A percentile compares a stretch with the other conserved stretches of the same genome.
Evolutionary conservation across 1,140 invertebrate genomes (phyloP).

Genomic region (Rhopalosiphum padi): DNA sequence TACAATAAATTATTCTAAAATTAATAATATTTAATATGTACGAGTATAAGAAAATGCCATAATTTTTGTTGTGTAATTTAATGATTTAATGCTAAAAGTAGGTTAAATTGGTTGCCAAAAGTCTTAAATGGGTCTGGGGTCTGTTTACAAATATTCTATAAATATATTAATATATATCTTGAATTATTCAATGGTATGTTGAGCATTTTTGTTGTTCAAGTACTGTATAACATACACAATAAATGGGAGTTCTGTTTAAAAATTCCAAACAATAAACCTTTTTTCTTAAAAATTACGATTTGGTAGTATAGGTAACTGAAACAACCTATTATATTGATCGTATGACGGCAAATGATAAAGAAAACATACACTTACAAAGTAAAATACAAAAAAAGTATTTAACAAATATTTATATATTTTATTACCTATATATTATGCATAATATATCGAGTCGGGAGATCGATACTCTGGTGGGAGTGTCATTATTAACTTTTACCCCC

Average conservation of each 20-base stretch:
- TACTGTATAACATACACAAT: neutral
- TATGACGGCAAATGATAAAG: neutral
- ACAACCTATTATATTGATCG: neutral
- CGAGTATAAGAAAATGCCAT: neutral
- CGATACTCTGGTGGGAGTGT: neutral
- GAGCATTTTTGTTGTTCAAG: neutral
- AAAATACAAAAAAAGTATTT: neutral
- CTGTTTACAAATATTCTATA: neutral
- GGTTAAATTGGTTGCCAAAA: neutral
- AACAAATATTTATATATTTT: neutral
- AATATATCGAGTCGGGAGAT: neutral
- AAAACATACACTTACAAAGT: neutral
- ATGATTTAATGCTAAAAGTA: neutral
- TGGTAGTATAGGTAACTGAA: neutral
- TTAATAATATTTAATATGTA: neutral
- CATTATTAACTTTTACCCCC: neutral
- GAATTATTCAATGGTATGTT: constrained; percentile 20
- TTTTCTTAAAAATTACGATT: neutral
- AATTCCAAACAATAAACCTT: neutral
- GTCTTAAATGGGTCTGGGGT: neutral
- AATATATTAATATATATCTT: neutral
- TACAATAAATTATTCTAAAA: neutral
- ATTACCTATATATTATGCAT: neutral
- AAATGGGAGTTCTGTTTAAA: neutral
- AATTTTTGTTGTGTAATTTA: neutral